Percentiles rank a stretch among this genome's conserved stretches.
phyloP scores from a whole-genome alignment of 2,797 vertebrate species.

The Protonibea diacanthus region DNA sequence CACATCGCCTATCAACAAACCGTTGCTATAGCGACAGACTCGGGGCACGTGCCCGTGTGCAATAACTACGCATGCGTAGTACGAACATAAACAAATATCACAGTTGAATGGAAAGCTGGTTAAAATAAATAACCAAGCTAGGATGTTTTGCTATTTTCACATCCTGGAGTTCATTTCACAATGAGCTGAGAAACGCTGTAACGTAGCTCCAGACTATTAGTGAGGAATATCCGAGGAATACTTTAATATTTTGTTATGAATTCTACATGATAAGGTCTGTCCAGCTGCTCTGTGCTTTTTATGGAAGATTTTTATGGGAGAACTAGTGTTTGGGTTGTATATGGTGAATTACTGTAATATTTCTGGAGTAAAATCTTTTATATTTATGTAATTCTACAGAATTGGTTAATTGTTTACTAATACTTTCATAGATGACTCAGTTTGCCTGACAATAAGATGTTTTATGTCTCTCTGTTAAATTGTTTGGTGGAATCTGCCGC shows the following conservation, averaged over 20 bases:
- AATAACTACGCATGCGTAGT: conserved; percentile 56
- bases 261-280: not conserved
- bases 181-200: no score
- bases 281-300: not conserved
- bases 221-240: not conserved
- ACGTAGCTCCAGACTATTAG: no score
- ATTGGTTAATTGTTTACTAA: not conserved
- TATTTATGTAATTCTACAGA: not conserved
- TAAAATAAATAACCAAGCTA: not conserved
- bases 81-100: not conserved
- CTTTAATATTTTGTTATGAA: not conserved
- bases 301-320: not conserved
- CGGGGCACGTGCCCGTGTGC: not conserved
- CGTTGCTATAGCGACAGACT: conserved; percentile 70
- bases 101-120: not conserved
- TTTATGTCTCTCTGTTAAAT: not conserved
- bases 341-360: not conserved
- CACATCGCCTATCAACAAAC: conserved; percentile 65
- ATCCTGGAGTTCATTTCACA: not conserved
- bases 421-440: not conserved
- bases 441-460: not conserved
- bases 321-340: not conserved
- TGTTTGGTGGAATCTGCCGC: not conserved
- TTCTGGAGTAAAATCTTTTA: not conserved
- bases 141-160: not conserved